Conservation (phyloP, 2,888 invertebrate species). For the Alsophila aescularia region DNA sequence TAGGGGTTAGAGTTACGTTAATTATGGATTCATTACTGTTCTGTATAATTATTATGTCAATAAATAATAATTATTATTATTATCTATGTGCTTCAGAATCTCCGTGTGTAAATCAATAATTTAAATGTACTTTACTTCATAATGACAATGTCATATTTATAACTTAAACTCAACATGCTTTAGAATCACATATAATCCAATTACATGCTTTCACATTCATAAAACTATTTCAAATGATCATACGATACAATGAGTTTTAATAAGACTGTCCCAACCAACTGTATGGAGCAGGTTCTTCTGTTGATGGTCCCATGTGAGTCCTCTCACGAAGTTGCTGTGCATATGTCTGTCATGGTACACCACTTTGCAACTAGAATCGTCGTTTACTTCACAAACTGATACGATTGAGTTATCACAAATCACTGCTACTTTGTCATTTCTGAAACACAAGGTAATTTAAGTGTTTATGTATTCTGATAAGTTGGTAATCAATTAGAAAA, state of each 20-base stretch:
- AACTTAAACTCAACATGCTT: background rate
- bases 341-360: conserved; percentile 64
- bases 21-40: too few relatives aligned
- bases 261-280: conserved; percentile 84
- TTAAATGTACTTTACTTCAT: too few relatives aligned
- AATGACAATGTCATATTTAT: too few relatives aligned
- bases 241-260: conserved; percentile 65
- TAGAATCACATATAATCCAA: background rate
- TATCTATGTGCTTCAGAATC: too few relatives aligned
- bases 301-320: conserved; percentile 78
- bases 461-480: background rate
- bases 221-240: conserved; percentile 7
- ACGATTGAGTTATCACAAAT: conserved; percentile 77
- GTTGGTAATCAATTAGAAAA: too few relatives aligned
- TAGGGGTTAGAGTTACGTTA: too few relatives aligned
- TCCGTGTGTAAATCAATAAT: too few relatives aligned
- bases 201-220: background rate
- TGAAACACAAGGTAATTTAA: conserved; percentile 45
- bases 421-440: conserved; percentile 65
- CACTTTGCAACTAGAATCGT: conserved; percentile 47
- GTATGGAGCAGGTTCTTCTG: conserved; percentile 70
- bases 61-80: too few relatives aligned
- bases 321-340: conserved; percentile 80
- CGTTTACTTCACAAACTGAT: conserved; percentile 61
- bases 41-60: too few relatives aligned